Conservation (phyloP, 2,797 vertebrate genomes). For the Pteropus rufus region DNA sequence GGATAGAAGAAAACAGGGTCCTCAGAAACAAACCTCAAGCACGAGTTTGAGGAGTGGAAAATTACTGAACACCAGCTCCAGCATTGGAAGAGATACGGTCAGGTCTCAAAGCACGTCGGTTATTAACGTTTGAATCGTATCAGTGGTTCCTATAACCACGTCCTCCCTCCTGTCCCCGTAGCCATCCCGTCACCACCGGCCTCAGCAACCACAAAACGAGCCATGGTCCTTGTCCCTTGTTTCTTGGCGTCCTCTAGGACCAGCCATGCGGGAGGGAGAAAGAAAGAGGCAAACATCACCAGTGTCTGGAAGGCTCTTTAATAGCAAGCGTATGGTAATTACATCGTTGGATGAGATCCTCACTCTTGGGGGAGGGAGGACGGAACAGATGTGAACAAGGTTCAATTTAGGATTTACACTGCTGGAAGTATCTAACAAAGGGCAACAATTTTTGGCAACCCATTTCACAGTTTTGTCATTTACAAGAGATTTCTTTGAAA, state of each 20-base stretch:
- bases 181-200: rapidly evolving
- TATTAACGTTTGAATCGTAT: not conserved
- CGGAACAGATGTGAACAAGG: slow-evolving; percentile 41
- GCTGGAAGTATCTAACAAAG: slow-evolving; percentile 66
- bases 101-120: not conserved
- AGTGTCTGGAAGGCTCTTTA: slow-evolving; percentile 78
- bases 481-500: slow-evolving; percentile 70
- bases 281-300: slow-evolving; percentile 51
- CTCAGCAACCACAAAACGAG: too few relatives aligned
- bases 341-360: slow-evolving; percentile 61
- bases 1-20: not conserved
- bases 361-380: not conserved
- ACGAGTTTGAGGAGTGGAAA: not conserved
- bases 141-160: not conserved
- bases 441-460: slow-evolving; percentile 62
- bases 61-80: not conserved
- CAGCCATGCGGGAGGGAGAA: not conserved
- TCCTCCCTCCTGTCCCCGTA: not conserved
- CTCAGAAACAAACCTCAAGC: not conserved
- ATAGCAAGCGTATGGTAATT: slow-evolving; percentile 76
- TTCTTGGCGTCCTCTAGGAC: not conserved
- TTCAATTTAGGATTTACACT: slow-evolving; percentile 38
- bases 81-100: not conserved
- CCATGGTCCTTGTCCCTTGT: not conserved
- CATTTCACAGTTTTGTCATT: slow-evolving; percentile 69